Conservation (phyloP, 1,140 invertebrate species). For the Eurytemora carolleeae region DNA sequence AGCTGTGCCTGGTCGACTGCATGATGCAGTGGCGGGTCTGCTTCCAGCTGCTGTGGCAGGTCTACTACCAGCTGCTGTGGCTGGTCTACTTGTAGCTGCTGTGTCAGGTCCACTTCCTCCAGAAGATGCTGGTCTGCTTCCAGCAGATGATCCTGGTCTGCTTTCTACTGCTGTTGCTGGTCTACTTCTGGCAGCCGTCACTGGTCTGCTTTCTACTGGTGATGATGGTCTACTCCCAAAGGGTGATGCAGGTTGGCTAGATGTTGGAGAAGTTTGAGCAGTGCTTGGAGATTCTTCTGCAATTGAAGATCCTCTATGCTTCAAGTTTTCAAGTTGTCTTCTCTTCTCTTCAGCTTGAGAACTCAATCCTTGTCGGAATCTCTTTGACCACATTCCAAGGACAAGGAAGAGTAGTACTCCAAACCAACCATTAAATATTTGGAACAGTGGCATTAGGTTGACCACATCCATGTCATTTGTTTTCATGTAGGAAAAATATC, state of each 20-base stretch:
- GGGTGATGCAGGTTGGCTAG: neutral
- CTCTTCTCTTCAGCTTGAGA: neutral
- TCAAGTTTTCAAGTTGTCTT: neutral
- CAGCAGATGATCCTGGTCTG: neutral
- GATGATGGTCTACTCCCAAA: neutral
- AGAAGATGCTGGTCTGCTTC: neutral
- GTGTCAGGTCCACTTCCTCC: neutral
- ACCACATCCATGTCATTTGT: neutral
- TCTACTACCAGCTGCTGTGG: neutral
- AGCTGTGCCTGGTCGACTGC: too few relatives aligned
- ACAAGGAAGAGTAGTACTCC: constrained; percentile 5
- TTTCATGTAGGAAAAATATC: neutral
- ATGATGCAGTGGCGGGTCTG: too few relatives aligned
- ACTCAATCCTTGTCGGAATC: constrained; percentile 1
- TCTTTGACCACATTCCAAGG: constrained; percentile 1
- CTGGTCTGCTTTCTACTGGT: neutral
- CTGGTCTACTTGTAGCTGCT: too few relatives aligned
- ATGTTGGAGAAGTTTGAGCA: neutral
- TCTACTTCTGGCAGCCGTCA: neutral
- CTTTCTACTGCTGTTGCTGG: neutral
- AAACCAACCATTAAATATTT: constrained; percentile 7
- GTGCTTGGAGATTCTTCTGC: neutral
- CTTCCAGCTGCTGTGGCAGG: too few relatives aligned
- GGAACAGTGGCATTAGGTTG: neutral
- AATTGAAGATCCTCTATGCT: neutral